Base-by-base conservation (phyloP, 2,797 vertebrate species). In the Hozukius guyotensis region DNA sequence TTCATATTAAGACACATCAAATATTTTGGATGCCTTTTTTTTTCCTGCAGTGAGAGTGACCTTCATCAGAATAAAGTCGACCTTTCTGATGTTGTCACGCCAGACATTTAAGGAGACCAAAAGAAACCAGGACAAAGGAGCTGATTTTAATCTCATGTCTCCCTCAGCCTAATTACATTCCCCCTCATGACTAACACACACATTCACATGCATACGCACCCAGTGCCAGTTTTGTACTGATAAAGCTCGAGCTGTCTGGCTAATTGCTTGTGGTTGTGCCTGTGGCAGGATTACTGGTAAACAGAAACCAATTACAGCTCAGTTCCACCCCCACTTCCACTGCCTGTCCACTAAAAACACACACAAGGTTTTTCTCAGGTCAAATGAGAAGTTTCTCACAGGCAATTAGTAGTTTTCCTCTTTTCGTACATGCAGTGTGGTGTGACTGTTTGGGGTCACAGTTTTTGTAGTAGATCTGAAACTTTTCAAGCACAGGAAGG, bases 301-400 rank as follows among this genome's bases (percentile, higher is more conserved):
- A 93, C 82, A 94, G 62, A 94, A 93, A 86, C 88, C 89, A 92
- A 92, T 93, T 93, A 92, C 90, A 80, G 87, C 80, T 91, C 71
- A 63, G 66, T 82, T 82, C 86, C 86, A 65, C 80, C 77, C 76
- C 66, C 76, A 62, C 61, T 73, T 84, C 76, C 65, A 64, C 27
- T 29, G 31, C 34, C 60, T 62, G 66, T 73, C 71, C 38, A 10
- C 32, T 49, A 20, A 75, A 72, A 76, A 69, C 61, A 34, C 46
- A 46, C 8, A 14, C 22, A 55, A 53, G 63, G 22, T 59, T 77
- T 77, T 73, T 52, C 74, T 87, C 64, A 53, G 87, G 83, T 90
- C 82, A 77, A n/a, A 78, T 57, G 9, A 82, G 70, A 86, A 84
- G 27, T 72, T 89, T 90, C 67, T 84, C 71, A 11, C 25, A 49